Base-by-base conservation (phyloP, 1,140 invertebrate species). In the Cydia strobilella region DNA sequence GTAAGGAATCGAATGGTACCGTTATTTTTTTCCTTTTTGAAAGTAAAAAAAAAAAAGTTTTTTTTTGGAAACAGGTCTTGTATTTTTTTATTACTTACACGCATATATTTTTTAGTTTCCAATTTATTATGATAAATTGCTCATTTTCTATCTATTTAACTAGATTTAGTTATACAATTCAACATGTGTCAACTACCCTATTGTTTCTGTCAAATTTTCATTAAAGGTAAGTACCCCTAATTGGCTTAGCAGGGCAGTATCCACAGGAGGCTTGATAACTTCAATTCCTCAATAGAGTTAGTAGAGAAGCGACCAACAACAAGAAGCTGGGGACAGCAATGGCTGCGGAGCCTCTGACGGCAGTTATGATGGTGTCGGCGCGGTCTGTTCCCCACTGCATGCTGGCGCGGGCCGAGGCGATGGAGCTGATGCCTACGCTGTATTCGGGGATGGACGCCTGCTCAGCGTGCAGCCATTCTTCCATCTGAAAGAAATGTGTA, bases 321-420 rank as follows among this genome's bases (percentile, higher is more conserved):
- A 87, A 74, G 0, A 79, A 74, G 2, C 85, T 79, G 7, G 89
- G 89, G 0, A 89, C 12, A 0, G 77, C 23, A 0, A 77, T 27
- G 6, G 72, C 27, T 0, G 81, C 85, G 0, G 87, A 81, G 1
- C 87, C 87, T 66, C 86, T 76, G 1, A 85, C 85, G 0, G 86
- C 89, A 45, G 62, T 72, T 3, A 91, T 23, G 6, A 92, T 83
- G 6, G 18, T 72, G 0, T 83, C 72, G 0, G 85, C 89, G n/a
- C 74, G 79, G 0, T 86, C 79, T 0, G 81, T 84, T 4, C 90
- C 90, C 90, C 90, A 92, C 12, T 83, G 45, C 81, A 88, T 89
- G 71, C 77, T 90, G 7, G 74, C 35, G 35, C 88, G 82, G 1
- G 86, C 79, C n/a, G 84, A 86, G 0, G 31, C 18, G 63, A 92